Percentiles rank a stretch among this genome's conserved stretches.
Evolutionary conservation across 2,888 invertebrate species (phyloP).

Genomic region (Morinoia aosen): DNA sequence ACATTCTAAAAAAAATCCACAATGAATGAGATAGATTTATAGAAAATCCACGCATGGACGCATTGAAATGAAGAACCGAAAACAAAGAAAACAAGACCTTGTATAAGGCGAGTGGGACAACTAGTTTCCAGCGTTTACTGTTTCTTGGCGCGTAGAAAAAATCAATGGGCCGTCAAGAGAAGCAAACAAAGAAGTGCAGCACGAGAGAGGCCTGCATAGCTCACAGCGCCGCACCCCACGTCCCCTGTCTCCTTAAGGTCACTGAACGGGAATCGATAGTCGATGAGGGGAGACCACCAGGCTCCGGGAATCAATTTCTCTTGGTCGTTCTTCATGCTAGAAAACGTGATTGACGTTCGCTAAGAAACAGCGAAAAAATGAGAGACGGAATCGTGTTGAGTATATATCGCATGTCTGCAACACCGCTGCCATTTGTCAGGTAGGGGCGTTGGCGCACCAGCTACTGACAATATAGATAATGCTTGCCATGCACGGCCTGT

Average conservation of each 20-base stretch:
- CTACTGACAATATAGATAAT: neutral
- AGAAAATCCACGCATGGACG: neutral
- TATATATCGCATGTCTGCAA: neutral
- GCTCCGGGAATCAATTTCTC: constrained; percentile 39
- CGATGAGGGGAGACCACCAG: constrained; percentile 15
- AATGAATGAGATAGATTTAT: neutral
- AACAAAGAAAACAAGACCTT: neutral
- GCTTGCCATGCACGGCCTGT: neutral
- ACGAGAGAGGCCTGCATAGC: neutral
- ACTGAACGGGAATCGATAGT: constrained; percentile 48
- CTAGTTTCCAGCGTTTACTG: neutral
- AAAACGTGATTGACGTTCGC: constrained; percentile 41
- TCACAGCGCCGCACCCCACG: neutral
- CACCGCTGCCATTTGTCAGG: neutral
- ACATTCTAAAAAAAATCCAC: no score
- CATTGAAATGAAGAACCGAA: neutral
- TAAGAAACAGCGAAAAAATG: neutral
- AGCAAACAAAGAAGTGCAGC: neutral
- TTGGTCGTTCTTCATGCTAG: constrained; percentile 42
- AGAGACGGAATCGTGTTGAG: neutral
- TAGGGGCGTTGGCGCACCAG: neutral
- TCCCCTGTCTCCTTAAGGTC: constrained; percentile 24
- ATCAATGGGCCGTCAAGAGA: neutral
- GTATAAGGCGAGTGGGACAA: neutral
- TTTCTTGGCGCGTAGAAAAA: neutral